Percentiles rank a stretch among this genome's conserved stretches.
These are phyloP conservation scores for Heteropelma amictum DNA, from an alignment of 2,888 invertebrate species.

Conservation along the genomic window DNA sequence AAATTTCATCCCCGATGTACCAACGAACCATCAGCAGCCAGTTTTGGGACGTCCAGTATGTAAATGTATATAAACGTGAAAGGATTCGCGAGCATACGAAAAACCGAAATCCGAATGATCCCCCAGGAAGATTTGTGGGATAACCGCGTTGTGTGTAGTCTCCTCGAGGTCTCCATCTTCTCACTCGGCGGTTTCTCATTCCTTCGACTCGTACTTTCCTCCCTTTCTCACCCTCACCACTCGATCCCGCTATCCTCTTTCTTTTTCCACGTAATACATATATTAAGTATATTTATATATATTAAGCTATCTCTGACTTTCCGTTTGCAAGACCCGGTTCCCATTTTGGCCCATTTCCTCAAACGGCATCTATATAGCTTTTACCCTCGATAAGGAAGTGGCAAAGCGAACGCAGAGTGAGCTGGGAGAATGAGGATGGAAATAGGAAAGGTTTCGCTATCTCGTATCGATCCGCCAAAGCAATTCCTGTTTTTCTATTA, in stretches of 20 bases:
- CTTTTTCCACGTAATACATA: neutral
- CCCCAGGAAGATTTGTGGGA: conserved; percentile 3
- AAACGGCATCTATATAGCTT: neutral
- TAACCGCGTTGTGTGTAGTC: neutral
- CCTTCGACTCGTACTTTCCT: conserved; percentile 15
- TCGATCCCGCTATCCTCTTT: neutral
- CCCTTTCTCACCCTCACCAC: neutral
- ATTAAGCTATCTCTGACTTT: conserved; percentile 7
- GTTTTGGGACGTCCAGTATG: too few species aligned
- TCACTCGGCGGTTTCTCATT: conserved; percentile 28
- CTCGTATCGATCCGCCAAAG: conserved; percentile 25
- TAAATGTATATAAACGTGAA: conserved; percentile 21
- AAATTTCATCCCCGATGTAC: too few species aligned
- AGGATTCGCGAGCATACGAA: conserved; percentile 40
- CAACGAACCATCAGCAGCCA: too few species aligned
- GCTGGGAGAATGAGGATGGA: neutral
- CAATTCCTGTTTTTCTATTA: conserved; percentile 1
- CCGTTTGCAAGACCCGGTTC: neutral
- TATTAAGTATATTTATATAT: too few species aligned
- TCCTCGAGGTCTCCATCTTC: neutral
- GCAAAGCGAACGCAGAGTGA: conserved; percentile 3
- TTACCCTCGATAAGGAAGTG: conserved; percentile 39
- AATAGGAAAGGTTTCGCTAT: conserved; percentile 14
- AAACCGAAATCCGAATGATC: conserved; percentile 14
- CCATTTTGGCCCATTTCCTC: conserved; percentile 40